Evolutionary conservation across 2,113 vertebrate species (phyloP).

Genomic region (Etheostoma spectabile): DNA sequence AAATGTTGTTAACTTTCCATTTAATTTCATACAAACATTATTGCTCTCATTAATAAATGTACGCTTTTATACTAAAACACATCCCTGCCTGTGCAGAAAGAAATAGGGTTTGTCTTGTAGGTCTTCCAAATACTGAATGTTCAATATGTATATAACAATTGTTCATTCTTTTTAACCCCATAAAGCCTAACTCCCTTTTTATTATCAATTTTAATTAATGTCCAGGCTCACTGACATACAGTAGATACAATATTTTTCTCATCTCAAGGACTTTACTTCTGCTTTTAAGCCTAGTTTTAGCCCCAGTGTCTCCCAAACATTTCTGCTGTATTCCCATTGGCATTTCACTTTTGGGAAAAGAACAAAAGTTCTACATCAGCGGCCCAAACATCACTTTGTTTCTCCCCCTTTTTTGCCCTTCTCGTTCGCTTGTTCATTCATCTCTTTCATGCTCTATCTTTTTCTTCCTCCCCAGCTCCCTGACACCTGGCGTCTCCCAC

Average conservation of each 20-base stretch:
- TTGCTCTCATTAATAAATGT: not conserved
- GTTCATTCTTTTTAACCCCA: not conserved
- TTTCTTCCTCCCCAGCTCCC: constrained; percentile 30
- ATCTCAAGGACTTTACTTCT: constrained; percentile 2
- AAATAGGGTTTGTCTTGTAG: not conserved
- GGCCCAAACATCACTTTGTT: constrained; percentile 49
- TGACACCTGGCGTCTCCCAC: constrained; percentile 69
- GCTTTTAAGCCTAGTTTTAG: constrained; percentile 7
- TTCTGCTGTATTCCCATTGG: constrained; percentile 16
- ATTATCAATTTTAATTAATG: not conserved
- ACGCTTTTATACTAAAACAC: not conserved
- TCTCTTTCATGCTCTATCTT: constrained; percentile 54
- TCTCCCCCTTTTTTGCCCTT: constrained; percentile 38
- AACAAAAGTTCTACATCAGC: constrained; percentile 35
- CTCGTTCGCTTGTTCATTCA: constrained; percentile 45
- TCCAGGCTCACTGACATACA: not conserved
- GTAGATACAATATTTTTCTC: not conserved
- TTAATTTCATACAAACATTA: not conserved
- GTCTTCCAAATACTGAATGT: not conserved
- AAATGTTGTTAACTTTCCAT: not conserved
- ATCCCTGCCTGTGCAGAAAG: not conserved
- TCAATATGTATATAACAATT: not conserved
- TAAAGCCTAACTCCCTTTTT: not conserved
- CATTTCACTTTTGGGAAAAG: constrained; percentile 30
- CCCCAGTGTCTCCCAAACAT: not conserved